Evolutionary conservation across 2,888 invertebrate species (phyloP).

Genomic region (Taenaris catops): DNA sequence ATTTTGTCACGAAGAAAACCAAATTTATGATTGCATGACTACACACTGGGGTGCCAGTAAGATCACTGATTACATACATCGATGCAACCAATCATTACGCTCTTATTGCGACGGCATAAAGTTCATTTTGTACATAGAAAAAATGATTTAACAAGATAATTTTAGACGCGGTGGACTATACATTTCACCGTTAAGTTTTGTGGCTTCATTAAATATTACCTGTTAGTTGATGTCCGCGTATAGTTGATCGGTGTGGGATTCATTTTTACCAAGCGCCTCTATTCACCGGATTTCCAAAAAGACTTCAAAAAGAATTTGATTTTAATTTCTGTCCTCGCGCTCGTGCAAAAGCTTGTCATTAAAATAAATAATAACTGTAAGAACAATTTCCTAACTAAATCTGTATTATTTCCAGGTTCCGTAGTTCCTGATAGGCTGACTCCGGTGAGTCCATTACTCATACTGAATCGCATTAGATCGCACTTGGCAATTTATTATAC

Average conservation of each 20-base stretch:
- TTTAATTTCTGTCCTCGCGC: too few relatives aligned
- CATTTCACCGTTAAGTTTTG: constrained; percentile 16
- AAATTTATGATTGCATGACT: constrained; percentile 40
- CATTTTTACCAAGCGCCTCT: too few relatives aligned
- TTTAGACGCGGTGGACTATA: constrained; percentile 7
- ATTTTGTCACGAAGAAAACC: constrained; percentile 45
- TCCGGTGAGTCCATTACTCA: constrained; percentile 19
- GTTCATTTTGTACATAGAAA: constrained; percentile 5
- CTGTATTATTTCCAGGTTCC: constrained; percentile 17
- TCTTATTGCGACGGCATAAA: constrained; percentile 13
- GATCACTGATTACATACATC: constrained; percentile 22
- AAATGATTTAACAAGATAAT: constrained; percentile 13
- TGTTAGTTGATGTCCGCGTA: too few relatives aligned
- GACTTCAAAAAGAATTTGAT: too few relatives aligned
- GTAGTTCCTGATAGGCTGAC: constrained; percentile 6
- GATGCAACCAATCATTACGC: constrained; percentile 7
- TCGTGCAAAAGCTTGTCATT: too few relatives aligned
- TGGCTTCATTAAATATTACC: constrained; percentile 18
- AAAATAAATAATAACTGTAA: too few relatives aligned
- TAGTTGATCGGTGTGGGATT: too few relatives aligned
- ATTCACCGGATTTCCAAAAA: too few relatives aligned
- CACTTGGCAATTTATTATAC: constrained; percentile 17
- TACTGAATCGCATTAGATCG: constrained; percentile 17
- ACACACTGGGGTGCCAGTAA: constrained; percentile 23
- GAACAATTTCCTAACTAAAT: constrained; percentile 15